Evolutionary conservation across 2,797 vertebrate genomes (phyloP).

Genomic region (Melanotaenia trifasciata): DNA sequence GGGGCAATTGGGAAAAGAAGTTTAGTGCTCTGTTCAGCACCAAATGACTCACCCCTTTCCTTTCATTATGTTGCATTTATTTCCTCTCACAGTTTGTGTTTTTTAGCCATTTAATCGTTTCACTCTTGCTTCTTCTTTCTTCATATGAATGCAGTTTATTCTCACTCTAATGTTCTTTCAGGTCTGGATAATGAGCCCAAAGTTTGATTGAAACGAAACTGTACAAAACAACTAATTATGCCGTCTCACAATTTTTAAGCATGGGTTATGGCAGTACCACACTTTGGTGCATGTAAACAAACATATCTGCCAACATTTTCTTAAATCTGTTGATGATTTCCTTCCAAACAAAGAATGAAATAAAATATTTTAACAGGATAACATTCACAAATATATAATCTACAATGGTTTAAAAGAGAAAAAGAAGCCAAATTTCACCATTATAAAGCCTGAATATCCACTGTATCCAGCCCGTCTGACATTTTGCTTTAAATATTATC

Average conservation of each 20-base stretch:
- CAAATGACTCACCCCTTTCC: slow-evolving; percentile 51
- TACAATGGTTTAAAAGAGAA: neutral
- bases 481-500: neutral
- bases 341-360: neutral
- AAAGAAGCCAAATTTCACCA: neutral
- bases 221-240: neutral
- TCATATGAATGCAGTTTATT: slow-evolving; percentile 20
- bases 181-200: neutral
- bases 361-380: neutral
- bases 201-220: neutral
- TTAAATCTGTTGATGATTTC: neutral
- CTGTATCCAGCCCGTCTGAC: neutral
- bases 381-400: no score
- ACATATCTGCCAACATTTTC: neutral
- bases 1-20: slow-evolving; percentile 51
- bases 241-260: neutral
- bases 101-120: slow-evolving; percentile 3
- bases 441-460: neutral
- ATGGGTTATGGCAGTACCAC: neutral
- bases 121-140: slow-evolving; percentile 4
- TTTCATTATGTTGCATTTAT: slow-evolving; percentile 50
- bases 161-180: slow-evolving; percentile 7
- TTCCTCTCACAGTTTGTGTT: neutral
- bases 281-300: neutral
- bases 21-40: slow-evolving; percentile 60